Conservation (phyloP, 2,113 vertebrate genomes). For the Bujurquina vittata region DNA sequence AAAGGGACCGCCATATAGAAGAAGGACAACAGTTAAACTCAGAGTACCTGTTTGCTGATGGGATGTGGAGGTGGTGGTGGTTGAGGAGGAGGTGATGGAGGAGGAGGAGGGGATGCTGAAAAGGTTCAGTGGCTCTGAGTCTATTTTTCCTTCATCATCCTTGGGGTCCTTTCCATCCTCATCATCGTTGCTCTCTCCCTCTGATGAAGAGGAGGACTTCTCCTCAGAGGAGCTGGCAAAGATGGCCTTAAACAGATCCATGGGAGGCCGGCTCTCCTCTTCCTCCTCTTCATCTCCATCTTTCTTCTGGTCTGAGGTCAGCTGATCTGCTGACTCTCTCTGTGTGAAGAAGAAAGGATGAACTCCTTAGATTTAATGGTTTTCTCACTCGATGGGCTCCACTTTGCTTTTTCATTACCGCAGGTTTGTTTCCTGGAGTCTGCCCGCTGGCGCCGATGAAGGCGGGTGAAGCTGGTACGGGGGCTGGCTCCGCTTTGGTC, state of each 20-base stretch:
- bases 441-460: not conserved
- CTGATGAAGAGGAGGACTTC: conserved; percentile 90
- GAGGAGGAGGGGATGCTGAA: conserved; percentile 26
- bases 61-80: not conserved
- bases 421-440: not conserved
- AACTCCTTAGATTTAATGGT: not conserved
- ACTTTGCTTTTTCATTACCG: conserved; percentile 23
- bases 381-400: not conserved
- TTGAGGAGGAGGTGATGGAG: not conserved
- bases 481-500: conserved; percentile 50
- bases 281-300: conserved; percentile 62
- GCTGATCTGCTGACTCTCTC: conserved; percentile 1
- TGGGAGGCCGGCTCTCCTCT: conserved; percentile 86
- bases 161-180: conserved; percentile 21
- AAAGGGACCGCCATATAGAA: too few relatives aligned
- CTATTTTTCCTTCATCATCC: not conserved
- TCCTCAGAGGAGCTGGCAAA: conserved; percentile 93
- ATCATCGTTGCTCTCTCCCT: conserved; percentile 78
- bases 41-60: conserved; percentile 36
- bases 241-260: conserved; percentile 97
- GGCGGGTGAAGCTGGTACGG: not conserved
- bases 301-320: conserved; percentile 24
- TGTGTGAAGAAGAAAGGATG: not conserved
- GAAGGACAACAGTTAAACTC: not conserved
- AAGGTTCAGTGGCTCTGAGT: conserved; percentile 21